Evolutionary conservation across 2,888 invertebrate genomes (phyloP), one percentile per base, ranked within the genome.

Genomic region (Pogonocherus hispidulus): DNA sequence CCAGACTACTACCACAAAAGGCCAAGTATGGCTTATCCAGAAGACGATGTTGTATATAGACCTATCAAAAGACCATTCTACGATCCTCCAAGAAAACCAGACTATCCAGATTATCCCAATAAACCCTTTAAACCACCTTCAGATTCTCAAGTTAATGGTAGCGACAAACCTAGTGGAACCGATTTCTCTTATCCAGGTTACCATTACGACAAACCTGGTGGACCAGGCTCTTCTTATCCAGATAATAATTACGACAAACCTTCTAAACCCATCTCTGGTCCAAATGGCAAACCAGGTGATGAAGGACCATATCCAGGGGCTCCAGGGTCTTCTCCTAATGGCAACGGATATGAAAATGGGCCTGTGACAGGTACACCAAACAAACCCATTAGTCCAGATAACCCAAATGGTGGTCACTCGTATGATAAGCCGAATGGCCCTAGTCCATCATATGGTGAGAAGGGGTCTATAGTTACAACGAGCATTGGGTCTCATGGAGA

Each of bases 401-500:
- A 63, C 59, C 57, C 63, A 8, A 55, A 60, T 19, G 54, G 11
- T 32, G 60, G 51, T 9, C 37, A 62, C 19, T 6, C 20, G 11
- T 62, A 51, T n/a, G 27, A 62, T 37, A 67, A 63, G 20, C 55
- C 63, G 23, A 16, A 16, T 37, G 44, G 44, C 2, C 18, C 19
- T 0, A 65, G 57, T 8, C 19, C 18, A 16, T 8, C 19, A 1
- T 20, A 65, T 16, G 47, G 41, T 2, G 54, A 69, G n/a, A 69
- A 57, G 14, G 69, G 71, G 8, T 60, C 67, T 2, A 82, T 82
- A 23, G 75, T 84, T 2, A 81, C 79, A 1, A 76, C 84, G 51
- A 81, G 74, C 63, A 72, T 79, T 32, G 83, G 82, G n/a, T 72
- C 79, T 3, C 68, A 83, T 65, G 86, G 86, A 14, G 81, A 83